Percentiles rank a stretch among this genome's conserved stretches.
Evolutionary conservation across 2,888 invertebrate species (phyloP).

Genomic region (Spialia ferax): DNA sequence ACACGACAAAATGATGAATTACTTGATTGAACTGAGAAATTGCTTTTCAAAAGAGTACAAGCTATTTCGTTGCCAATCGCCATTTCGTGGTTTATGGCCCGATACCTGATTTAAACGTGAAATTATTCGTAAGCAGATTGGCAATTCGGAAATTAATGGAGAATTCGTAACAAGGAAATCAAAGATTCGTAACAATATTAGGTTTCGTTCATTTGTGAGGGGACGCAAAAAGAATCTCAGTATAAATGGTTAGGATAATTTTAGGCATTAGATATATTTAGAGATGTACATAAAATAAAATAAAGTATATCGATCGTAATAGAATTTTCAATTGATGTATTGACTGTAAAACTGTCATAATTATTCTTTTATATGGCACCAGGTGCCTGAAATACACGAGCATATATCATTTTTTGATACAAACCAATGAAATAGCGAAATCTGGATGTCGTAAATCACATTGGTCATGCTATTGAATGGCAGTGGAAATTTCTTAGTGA

Average conservation of each 20-base stretch:
- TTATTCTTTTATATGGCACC: not conserved
- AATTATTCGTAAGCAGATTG: not conserved
- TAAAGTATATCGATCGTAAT: not conserved
- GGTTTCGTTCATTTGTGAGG: too few species aligned
- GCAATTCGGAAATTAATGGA: not conserved
- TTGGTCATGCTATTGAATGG: conserved; percentile 8
- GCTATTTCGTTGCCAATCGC: not conserved
- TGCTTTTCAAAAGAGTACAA: not conserved
- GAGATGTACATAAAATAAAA: not conserved
- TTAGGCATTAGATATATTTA: not conserved
- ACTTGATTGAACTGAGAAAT: conserved; percentile 27
- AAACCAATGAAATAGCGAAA: conserved; percentile 20
- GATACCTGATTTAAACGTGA: not conserved
- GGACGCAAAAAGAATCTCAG: too few species aligned
- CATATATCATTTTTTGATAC: conserved; percentile 25
- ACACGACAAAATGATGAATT: conserved; percentile 19
- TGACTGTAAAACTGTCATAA: conserved; percentile 1
- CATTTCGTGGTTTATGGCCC: not conserved
- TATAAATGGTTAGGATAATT: too few species aligned
- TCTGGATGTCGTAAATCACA: conserved; percentile 22
- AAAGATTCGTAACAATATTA: too few species aligned
- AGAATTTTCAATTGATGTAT: conserved; percentile 6
- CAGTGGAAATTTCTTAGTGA: conserved; percentile 13
- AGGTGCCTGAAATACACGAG: conserved; percentile 5
- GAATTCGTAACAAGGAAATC: too few species aligned